Conservation (phyloP, 2,888 invertebrate genomes). For the Cheilosia vernalis region DNA sequence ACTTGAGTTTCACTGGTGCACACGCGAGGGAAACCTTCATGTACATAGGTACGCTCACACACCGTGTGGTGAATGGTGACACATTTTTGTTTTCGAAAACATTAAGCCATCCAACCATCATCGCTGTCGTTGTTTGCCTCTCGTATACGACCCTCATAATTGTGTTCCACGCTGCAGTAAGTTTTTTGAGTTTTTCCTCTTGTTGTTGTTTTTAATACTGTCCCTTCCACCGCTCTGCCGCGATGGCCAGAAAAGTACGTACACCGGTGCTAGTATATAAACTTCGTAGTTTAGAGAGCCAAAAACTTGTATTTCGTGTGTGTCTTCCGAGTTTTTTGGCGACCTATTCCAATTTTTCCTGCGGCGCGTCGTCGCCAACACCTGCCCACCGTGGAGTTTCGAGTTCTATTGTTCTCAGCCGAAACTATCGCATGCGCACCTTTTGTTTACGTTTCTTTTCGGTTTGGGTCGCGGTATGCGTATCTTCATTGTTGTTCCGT, state of each 20-base stretch:
- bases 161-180: slow-evolving; percentile 59
- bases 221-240: slow-evolving; percentile 2
- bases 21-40: slow-evolving; percentile 32
- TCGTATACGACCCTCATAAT: slow-evolving; percentile 45
- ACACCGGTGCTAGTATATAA: background rate
- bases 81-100: slow-evolving; percentile 57
- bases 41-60: background rate
- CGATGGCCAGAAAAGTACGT: slow-evolving; percentile 7
- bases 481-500: slow-evolving; percentile 50
- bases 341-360: slow-evolving; percentile 72
- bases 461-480: slow-evolving; percentile 37
- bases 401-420: slow-evolving; percentile 63
- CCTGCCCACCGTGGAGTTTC: slow-evolving; percentile 53
- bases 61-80: slow-evolving; percentile 49
- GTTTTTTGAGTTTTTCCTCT: slow-evolving; percentile 57
- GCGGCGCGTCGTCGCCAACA: slow-evolving; percentile 24
- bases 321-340: slow-evolving; percentile 54
- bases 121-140: slow-evolving; percentile 26
- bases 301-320: slow-evolving; percentile 22
- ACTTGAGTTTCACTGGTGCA: slow-evolving; percentile 54
- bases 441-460: slow-evolving; percentile 69
- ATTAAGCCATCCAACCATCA: slow-evolving; percentile 17
- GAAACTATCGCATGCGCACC: slow-evolving; percentile 68
- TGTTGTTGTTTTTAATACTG: slow-evolving; percentile 28
- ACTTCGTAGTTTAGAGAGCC: background rate